Conservation (phyloP, 2,888 invertebrate species). For the Chironomus tentans region DNA sequence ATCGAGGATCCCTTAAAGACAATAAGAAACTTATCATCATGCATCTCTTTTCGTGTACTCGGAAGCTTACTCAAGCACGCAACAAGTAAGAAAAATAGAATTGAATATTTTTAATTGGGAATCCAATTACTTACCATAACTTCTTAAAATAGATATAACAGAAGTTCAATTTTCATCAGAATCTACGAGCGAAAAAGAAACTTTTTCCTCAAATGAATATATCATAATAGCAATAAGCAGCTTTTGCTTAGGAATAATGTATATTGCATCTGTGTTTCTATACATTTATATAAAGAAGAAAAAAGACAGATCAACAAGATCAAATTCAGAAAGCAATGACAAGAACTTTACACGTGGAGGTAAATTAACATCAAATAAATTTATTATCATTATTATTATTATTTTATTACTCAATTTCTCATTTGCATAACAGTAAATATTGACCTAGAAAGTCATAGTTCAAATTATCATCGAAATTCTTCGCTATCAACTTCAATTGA, state of each 20-base stretch:
- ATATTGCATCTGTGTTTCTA: slow-evolving; percentile 75
- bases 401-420: background rate
- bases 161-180: slow-evolving; percentile 69
- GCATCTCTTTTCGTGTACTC: slow-evolving; percentile 76
- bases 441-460: background rate
- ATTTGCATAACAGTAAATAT: slow-evolving; percentile 30
- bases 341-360: slow-evolving; percentile 20
- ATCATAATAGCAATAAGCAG: slow-evolving; percentile 76
- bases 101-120: slow-evolving; percentile 33
- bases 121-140: slow-evolving; percentile 31
- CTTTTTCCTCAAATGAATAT: slow-evolving; percentile 65
- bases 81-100: slow-evolving; percentile 46
- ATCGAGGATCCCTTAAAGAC: background rate
- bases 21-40: slow-evolving; percentile 48
- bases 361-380: background rate
- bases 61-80: slow-evolving; percentile 63
- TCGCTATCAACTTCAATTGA: slow-evolving; percentile 10
- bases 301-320: slow-evolving; percentile 35
- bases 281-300: slow-evolving; percentile 69
- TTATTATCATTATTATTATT: background rate
- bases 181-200: slow-evolving; percentile 46
- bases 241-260: slow-evolving; percentile 74
- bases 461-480: slow-evolving; percentile 9
- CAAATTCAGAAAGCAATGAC: background rate
- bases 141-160: slow-evolving; percentile 54